Conservation (phyloP, 1,140 invertebrate genomes). For the Helicoverpa armigera region DNA sequence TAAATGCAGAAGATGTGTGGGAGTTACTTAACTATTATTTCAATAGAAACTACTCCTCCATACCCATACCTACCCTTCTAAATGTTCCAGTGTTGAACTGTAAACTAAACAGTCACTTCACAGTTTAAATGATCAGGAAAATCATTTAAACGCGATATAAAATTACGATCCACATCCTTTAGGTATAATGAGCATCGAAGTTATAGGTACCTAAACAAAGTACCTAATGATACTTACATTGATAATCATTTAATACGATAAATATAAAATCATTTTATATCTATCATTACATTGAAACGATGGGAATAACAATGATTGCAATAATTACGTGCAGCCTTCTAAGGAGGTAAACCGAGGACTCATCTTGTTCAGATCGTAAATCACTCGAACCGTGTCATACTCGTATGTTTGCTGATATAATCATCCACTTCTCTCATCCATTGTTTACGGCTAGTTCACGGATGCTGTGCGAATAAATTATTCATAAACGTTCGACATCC, state of each 20-base stretch:
- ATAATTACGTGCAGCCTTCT: constrained; percentile 53
- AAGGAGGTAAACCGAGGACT: constrained; percentile 50
- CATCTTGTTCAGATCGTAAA: constrained; percentile 59
- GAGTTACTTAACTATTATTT: no score
- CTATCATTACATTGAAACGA: constrained; percentile 29
- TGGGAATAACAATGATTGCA: constrained; percentile 49
- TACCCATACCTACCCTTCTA: no score
- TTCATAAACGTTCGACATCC: constrained; percentile 56
- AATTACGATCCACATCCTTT: no score
- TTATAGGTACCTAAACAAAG: no score
- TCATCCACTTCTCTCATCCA: constrained; percentile 57
- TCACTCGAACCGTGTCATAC: constrained; percentile 52
- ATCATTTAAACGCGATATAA: no score
- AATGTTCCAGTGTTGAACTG: no score
- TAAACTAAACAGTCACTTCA: no score
- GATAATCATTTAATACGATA: neutral
- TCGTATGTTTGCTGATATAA: constrained; percentile 57
- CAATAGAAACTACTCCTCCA: no score
- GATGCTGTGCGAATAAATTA: constrained; percentile 61
- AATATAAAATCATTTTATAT: constrained; percentile 22
- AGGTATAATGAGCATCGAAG: no score
- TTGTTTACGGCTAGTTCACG: constrained; percentile 61
- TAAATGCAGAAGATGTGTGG: no score
- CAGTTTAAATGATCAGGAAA: no score
- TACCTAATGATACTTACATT: neutral